Evolutionary conservation across 2,113 vertebrate genomes (phyloP).

Genomic region (Thalassoma bifasciatum): DNA sequence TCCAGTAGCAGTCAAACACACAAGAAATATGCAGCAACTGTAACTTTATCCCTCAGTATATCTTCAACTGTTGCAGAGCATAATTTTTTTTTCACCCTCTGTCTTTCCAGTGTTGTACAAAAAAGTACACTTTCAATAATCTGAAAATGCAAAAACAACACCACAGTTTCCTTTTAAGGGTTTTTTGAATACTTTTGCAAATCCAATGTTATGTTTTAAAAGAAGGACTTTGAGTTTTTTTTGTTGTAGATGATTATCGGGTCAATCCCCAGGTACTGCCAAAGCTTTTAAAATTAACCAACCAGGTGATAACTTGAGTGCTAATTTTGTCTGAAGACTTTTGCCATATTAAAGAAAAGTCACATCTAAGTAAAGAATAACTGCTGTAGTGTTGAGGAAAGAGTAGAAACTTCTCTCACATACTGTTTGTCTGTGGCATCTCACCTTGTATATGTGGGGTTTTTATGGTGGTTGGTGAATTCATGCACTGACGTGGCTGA

Average conservation of each 20-base stretch:
- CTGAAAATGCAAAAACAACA: background rate
- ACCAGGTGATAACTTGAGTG: background rate
- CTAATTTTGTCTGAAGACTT: background rate
- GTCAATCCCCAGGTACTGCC: too few species aligned
- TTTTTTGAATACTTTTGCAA: too few species aligned
- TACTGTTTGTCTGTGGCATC: slow-evolving; percentile 58
- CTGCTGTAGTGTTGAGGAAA: background rate
- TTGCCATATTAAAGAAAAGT: background rate
- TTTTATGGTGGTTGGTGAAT: slow-evolving; percentile 58
- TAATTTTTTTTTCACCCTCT: slow-evolving; percentile 2
- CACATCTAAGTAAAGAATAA: slow-evolving; percentile 33
- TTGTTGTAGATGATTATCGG: too few species aligned
- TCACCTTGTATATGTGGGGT: slow-evolving; percentile 55
- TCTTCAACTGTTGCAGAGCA: slow-evolving; percentile 42
- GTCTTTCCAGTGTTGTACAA: background rate
- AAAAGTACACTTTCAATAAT: too few species aligned
- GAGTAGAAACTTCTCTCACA: slow-evolving; percentile 34
- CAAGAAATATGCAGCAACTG: slow-evolving; percentile 38
- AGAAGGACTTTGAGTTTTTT: too few species aligned
- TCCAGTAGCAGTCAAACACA: slow-evolving; percentile 22
- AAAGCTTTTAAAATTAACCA: too few species aligned
- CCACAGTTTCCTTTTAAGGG: background rate
- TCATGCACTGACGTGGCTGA: slow-evolving; percentile 48
- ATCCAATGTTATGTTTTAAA: too few species aligned
- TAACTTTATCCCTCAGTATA: slow-evolving; percentile 42